phyloP scores from a whole-genome alignment of 2,888 invertebrate genomes.

The Notocelia uddmanniana region DNA sequence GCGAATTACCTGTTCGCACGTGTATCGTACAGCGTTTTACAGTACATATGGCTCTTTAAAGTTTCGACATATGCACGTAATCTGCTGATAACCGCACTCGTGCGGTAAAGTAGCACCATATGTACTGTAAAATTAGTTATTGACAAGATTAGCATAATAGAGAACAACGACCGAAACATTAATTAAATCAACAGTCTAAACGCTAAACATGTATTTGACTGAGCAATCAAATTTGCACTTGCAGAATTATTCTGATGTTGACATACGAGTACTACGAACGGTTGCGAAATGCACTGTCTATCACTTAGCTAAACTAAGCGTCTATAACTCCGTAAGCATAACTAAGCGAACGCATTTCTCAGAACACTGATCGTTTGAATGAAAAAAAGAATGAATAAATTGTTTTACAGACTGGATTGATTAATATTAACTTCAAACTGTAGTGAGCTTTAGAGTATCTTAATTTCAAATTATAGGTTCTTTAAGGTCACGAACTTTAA shows the following conservation, averaged over 20 bases:
- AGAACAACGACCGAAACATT: background rate
- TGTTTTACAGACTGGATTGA: too few relatives aligned
- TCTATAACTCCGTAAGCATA: slow-evolving; percentile 13
- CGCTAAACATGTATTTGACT: background rate
- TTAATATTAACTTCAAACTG: background rate
- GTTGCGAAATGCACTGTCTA: slow-evolving; percentile 24
- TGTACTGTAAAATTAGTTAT: slow-evolving; percentile 13
- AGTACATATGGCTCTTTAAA: too few relatives aligned
- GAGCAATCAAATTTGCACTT: slow-evolving; percentile 15
- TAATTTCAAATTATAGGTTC: background rate
- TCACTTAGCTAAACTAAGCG: slow-evolving; percentile 17
- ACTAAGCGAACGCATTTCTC: slow-evolving; percentile 29
- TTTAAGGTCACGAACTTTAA: background rate
- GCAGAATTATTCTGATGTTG: slow-evolving; percentile 13
- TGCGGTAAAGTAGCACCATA: too few relatives aligned
- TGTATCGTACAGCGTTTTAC: too few relatives aligned
- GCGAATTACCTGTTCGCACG: too few relatives aligned
- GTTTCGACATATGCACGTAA: too few relatives aligned
- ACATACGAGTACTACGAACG: slow-evolving; percentile 14
- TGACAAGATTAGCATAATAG: background rate
- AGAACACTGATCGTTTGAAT: background rate
- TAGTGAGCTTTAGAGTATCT: background rate
- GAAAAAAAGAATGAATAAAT: too few relatives aligned
- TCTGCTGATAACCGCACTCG: too few relatives aligned
- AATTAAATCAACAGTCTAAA: background rate